Evolutionary conservation across 1,140 invertebrate genomes (phyloP).

Genomic region (Diploscapter pachys): DNA sequence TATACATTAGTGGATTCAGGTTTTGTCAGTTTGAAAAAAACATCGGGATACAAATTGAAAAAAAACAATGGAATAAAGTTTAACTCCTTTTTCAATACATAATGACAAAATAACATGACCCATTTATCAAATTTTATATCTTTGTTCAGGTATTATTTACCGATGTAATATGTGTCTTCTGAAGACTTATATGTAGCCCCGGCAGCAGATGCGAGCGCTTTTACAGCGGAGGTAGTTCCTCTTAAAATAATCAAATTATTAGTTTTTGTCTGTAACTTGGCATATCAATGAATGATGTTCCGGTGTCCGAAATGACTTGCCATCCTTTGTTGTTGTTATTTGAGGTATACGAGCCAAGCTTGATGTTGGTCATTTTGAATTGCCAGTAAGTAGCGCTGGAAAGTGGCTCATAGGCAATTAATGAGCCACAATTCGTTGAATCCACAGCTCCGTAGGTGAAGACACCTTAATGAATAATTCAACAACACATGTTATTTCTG

Average conservation of each 20-base stretch:
- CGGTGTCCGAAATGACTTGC: not conserved
- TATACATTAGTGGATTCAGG: too few species aligned
- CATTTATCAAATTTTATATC: too few species aligned
- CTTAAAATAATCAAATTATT: not conserved
- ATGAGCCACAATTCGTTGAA: slow-evolving; percentile 20
- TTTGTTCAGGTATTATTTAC: too few species aligned
- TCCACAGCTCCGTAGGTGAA: too few species aligned
- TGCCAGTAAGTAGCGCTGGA: slow-evolving; percentile 33
- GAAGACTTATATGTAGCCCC: slow-evolving; percentile 21
- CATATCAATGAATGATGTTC: not conserved
- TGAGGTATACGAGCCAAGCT: slow-evolving; percentile 18
- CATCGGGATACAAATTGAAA: not conserved
- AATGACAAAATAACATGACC: too few species aligned
- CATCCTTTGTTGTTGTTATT: not conserved
- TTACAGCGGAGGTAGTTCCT: slow-evolving; percentile 22
- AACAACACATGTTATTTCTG: not conserved
- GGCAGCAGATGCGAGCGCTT: slow-evolving; percentile 15
- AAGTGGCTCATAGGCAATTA: slow-evolving; percentile 31
- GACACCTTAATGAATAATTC: too few species aligned
- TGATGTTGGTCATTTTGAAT: slow-evolving; percentile 24
- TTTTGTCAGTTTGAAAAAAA: not conserved
- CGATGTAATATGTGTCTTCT: slow-evolving; percentile 15
- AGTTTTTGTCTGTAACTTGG: too few species aligned
- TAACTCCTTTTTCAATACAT: too few species aligned
- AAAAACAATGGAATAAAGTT: not conserved